Base-by-base conservation (phyloP, 2,888 invertebrate species). In the Atherix ibis region DNA sequence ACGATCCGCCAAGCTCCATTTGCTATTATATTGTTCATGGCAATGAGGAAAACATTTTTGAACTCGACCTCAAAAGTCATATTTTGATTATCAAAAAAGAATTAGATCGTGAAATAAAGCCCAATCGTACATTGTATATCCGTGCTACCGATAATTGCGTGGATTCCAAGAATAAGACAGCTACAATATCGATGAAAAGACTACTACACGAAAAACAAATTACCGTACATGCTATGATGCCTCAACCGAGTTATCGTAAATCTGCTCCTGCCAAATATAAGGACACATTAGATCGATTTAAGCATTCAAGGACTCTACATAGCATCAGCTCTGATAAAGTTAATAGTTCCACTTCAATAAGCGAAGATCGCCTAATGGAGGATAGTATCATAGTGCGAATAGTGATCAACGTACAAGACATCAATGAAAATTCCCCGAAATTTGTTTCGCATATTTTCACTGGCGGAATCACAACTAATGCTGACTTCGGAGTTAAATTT, bases 1-100 rank as follows among this genome's bases (percentile, higher is more conserved):
- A 83, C 43, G 81, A 82, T 45, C 78, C 81, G 0, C 71, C 79
- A 31, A 68, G 80, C 31, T 78, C 81, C 39, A 84, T 91, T n/a
- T 95, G 92, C 52, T 94, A 89, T 54, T 92, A 77, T 51, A 82
- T 94, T 32, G 73, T 89, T n/a, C 74, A 73, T 5, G 89, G 89
- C 10, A 84, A 89, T 51, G 76, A 76, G 14, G 70, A 72, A 13
- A 69, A 69, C 6, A 62, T 71, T 35, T 91, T 91, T 52, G 63
- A 66, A 31, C 54, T 91, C 15, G 75, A 87, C 48, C 70, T 73
- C 14, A 68, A 73, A 40, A 71, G 74, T 5, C 88, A 89, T 53
- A 75, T 59, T 10, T 41, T 61, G 6, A 51, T 47, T 1, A 46
- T 52, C 2, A 46, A 46, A 1, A 70, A 68, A 46, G 72, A 73